These are phyloP conservation scores for Carlito syrichta DNA, from an alignment of 2,113 vertebrate species.

Conservation along the genomic window DNA sequence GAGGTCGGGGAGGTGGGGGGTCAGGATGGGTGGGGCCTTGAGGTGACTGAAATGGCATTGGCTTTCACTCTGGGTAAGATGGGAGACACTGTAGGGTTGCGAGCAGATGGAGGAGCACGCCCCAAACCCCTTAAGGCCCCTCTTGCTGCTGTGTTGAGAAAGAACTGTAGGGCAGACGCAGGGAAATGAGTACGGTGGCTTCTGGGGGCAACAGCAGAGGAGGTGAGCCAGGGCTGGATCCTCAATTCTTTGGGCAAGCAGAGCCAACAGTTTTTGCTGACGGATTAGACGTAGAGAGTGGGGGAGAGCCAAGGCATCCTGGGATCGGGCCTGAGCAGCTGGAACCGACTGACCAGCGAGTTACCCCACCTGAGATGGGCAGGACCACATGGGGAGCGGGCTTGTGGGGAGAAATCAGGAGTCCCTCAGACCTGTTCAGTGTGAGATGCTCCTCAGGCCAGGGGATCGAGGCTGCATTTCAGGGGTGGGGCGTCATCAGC, in stretches of 20 bases:
- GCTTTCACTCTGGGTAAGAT: neutral
- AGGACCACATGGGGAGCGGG: neutral
- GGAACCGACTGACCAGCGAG: neutral
- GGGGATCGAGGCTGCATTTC: neutral
- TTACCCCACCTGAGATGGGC: neutral
- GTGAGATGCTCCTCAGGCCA: neutral
- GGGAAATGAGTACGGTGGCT: neutral
- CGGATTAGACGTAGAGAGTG: neutral
- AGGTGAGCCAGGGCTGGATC: neutral
- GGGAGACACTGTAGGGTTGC: neutral
- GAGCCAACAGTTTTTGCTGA: neutral
- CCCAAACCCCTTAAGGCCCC: neutral
- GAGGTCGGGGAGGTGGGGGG: neutral
- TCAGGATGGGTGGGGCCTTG: neutral
- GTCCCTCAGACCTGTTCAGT: neutral
- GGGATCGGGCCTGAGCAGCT: neutral
- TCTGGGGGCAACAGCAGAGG: neutral
- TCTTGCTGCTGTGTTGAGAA: neutral
- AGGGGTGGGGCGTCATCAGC: neutral
- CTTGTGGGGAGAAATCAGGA: neutral
- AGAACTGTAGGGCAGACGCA: neutral
- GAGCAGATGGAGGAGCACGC: neutral
- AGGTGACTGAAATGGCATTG: neutral
- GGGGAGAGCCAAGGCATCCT: fast-evolving
- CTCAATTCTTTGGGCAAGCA: neutral